A percentile compares a stretch with the other conserved stretches of the same genome.
Conservation (phyloP, 2,113 vertebrate species). For the human (Homo sapiens) region GRCh38 chr1:18630501-18631000, state of each 20-base stretch:
- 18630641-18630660: constrained; percentile 58
- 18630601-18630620: neutral
- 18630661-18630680: constrained; percentile 56
- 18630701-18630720: constrained; percentile 82
- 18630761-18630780: constrained; percentile 91
- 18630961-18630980: neutral
- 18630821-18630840: neutral
- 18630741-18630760: constrained; percentile 86
- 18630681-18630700: neutral
- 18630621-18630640: neutral
- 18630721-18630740: constrained; percentile 82
- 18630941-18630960: neutral
- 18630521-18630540: neutral
- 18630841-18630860: constrained; percentile 86
- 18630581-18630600: neutral
- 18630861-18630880: constrained; percentile 86
- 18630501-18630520: neutral
- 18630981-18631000: neutral
- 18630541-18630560: neutral
- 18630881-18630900: constrained; percentile 64
- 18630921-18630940: neutral
- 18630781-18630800: constrained; percentile 89
- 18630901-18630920: neutral
- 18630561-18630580: neutral
- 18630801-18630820: constrained; percentile 76